Conservation (phyloP, 1,140 invertebrate genomes). For the Scaptomyza hsui region DNA sequence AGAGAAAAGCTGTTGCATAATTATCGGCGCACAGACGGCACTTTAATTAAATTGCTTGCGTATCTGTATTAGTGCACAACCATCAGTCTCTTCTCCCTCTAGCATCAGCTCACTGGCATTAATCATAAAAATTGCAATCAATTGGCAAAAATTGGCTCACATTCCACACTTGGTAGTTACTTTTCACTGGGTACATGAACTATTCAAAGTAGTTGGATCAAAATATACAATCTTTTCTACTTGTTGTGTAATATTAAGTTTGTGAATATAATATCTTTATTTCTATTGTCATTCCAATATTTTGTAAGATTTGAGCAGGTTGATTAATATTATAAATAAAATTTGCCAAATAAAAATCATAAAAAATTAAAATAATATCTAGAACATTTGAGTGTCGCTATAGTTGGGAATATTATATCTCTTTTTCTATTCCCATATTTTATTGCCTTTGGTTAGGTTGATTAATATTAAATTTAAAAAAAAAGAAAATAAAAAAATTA, state of each 20-base stretch:
- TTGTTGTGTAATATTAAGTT: no score
- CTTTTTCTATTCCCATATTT: no score
- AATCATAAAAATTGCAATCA: slow-evolving; percentile 77
- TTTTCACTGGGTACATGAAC: slow-evolving; percentile 4
- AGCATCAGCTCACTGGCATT: slow-evolving; percentile 35
- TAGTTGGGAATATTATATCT: no score
- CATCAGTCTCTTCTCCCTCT: not conserved
- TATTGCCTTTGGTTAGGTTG: no score
- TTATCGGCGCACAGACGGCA: slow-evolving; percentile 58
- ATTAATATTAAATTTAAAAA: no score
- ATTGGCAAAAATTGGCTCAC: slow-evolving; percentile 53
- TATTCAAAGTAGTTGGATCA: not conserved
- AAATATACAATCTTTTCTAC: not conserved
- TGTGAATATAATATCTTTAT: no score
- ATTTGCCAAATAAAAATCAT: no score
- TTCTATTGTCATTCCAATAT: no score
- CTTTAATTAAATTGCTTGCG: slow-evolving; percentile 71
- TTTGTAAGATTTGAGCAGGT: no score
- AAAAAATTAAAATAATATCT: not conserved
- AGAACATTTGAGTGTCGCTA: slow-evolving; percentile 40
- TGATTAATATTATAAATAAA: no score
- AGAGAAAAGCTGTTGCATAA: slow-evolving; percentile 77
- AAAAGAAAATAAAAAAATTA: no score
- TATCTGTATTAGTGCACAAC: slow-evolving; percentile 34
- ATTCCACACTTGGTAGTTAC: not conserved